Conservation (phyloP, 1,140 invertebrate genomes). For the Trichoplusia ni region DNA sequence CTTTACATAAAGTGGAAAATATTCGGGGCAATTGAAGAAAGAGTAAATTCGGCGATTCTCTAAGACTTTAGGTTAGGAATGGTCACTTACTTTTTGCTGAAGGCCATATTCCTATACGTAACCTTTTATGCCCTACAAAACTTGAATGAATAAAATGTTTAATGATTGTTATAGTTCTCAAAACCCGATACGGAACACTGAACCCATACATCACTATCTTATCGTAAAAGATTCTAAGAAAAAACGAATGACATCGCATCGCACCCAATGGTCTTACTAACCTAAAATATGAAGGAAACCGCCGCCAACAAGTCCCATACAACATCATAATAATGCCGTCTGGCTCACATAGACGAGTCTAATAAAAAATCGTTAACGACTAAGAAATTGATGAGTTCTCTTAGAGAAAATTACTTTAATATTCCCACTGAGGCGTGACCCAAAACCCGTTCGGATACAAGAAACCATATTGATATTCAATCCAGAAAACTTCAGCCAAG, state of each 20-base stretch:
- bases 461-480: not conserved
- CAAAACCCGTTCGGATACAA: constrained; percentile 22
- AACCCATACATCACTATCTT: constrained; percentile 20
- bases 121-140: too few relatives aligned
- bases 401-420: constrained; percentile 52
- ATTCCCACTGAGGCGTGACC: constrained; percentile 34
- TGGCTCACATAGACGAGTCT: constrained; percentile 31
- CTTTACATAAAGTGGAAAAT: too few relatives aligned
- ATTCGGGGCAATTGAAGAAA: too few relatives aligned
- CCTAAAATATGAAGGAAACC: constrained; percentile 21
- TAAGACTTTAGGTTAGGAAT: too few relatives aligned
- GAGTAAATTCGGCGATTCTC: too few relatives aligned
- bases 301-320: constrained; percentile 1
- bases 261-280: constrained; percentile 9
- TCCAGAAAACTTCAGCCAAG: not conserved
- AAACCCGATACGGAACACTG: constrained; percentile 5
- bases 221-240: constrained; percentile 24
- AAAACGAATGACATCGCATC: not conserved
- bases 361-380: constrained; percentile 43
- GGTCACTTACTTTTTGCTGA: too few relatives aligned
- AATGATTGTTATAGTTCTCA: not conserved
- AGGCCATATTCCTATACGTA: too few relatives aligned
- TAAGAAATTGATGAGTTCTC: constrained; percentile 52
- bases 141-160: too few relatives aligned
- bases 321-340: constrained; percentile 38